Base-by-base conservation (phyloP, 2,888 invertebrate genomes). In the Ochropleura leucogaster region DNA sequence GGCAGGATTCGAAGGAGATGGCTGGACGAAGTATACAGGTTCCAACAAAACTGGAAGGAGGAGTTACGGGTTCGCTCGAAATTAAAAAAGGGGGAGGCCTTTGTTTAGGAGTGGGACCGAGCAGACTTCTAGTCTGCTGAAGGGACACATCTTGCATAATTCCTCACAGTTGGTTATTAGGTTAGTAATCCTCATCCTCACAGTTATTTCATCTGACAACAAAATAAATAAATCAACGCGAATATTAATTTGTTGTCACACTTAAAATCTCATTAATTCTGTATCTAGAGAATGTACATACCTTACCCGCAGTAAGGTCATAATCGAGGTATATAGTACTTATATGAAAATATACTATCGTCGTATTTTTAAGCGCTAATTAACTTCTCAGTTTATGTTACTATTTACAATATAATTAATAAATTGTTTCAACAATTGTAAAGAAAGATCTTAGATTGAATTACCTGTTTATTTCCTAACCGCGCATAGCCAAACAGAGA, bases 401-500 rank as follows among this genome's bases (percentile, higher is more conserved):
- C 53, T 5, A 46, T 40, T 5, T 8, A 8, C 5, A 10, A 0
- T 46, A 55, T 20, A 12, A 67, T 14, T 1, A 30, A 63, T n/a
- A 44, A 55, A 67, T 44, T 8, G 1, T 53, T 66, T n/a, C 4
- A 20, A 3, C 6, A 18, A 1, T 14, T 10, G 51, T 40, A 16
- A 60, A 51, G 4, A 49, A 47, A 68, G 0, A 40, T 7, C 51
- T 68, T 18, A 20, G 4, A 53, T 40, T 74, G 46, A 51, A 68
- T 47, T 53, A 44, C 42, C 18, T n/a, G 60, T 59, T 77, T 63
- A 71, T 69, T 62, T 74, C 63, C 59, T 30, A 76, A 67, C 44
- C 53, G 47, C 70, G 72, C 78, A 69, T 82, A 82, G 75, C 46
- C 59, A 67, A 83, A 72, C 83, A 85, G 90, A 90, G 91, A 92